phyloP scores from a whole-genome alignment of 2,888 invertebrate genomes.

The Gari tellinella region DNA sequence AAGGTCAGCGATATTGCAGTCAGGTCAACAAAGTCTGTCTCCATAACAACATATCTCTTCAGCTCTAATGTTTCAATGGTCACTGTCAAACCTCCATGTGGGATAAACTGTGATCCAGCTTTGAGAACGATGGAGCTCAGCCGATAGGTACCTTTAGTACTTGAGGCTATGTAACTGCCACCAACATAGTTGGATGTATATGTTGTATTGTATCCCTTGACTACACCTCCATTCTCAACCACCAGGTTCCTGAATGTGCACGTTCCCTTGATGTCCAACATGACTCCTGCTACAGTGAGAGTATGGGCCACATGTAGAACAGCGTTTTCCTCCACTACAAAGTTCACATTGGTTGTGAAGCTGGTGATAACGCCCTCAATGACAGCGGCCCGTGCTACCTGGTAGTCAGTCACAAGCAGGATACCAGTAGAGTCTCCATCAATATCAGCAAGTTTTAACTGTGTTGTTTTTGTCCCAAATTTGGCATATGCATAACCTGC shows the following conservation, averaged over 20 bases:
- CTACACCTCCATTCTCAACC: constrained; percentile 65
- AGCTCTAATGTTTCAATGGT: constrained; percentile 65
- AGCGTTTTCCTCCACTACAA: constrained; percentile 62
- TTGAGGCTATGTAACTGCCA: constrained; percentile 61
- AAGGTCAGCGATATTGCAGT: constrained; percentile 64
- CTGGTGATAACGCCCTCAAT: constrained; percentile 62
- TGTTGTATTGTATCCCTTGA: constrained; percentile 64
- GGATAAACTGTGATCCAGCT: constrained; percentile 63
- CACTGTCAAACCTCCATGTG: constrained; percentile 61
- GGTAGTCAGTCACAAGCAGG: constrained; percentile 59
- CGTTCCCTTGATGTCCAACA: constrained; percentile 62
- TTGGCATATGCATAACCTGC: constrained; percentile 68
- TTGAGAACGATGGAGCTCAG: constrained; percentile 66
- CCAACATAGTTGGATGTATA: constrained; percentile 63
- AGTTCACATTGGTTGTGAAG: constrained; percentile 65
- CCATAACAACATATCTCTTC: constrained; percentile 69
- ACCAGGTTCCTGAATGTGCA: constrained; percentile 71
- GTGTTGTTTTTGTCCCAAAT: constrained; percentile 50
- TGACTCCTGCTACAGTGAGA: constrained; percentile 68
- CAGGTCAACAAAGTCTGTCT: constrained; percentile 65
- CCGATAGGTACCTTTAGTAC: constrained; percentile 60
- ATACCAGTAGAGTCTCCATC: constrained; percentile 71
- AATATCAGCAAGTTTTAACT: constrained; percentile 56
- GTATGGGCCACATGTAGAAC: constrained; percentile 71
- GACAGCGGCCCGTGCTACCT: constrained; percentile 69